A percentile compares a stretch with the other conserved stretches of the same genome.
phyloP scores from a whole-genome alignment of 2,888 invertebrate genomes.

The Ophraella communa region DNA sequence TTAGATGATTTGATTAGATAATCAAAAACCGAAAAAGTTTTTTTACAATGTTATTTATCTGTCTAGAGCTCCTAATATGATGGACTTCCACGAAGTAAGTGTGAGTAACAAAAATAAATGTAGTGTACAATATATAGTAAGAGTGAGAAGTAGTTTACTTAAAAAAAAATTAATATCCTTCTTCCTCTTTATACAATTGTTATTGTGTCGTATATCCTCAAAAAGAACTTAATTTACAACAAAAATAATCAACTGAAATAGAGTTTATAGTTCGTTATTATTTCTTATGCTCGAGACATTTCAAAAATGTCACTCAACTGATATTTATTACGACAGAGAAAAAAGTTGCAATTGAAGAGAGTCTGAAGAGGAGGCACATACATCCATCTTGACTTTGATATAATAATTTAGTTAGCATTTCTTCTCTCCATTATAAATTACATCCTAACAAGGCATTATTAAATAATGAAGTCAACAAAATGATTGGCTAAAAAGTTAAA shows the following conservation, averaged over 20 bases:
- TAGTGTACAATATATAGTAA: too few species aligned
- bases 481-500: neutral
- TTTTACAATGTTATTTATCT: too few species aligned
- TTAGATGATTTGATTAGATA: too few species aligned
- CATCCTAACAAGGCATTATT: constrained; percentile 1
- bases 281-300: constrained; percentile 15
- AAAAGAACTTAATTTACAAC: neutral
- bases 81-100: too few species aligned
- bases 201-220: neutral
- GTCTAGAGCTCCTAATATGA: too few species aligned
- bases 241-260: constrained; percentile 11
- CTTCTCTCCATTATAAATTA: constrained; percentile 20
- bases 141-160: neutral
- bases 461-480: neutral
- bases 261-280: constrained; percentile 10
- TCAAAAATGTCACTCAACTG: constrained; percentile 21
- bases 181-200: neutral
- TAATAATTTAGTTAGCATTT: constrained; percentile 26
- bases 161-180: neutral
- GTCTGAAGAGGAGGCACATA: constrained; percentile 22
- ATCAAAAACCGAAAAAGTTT: too few species aligned
- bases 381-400: constrained; percentile 24
- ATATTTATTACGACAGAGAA: constrained; percentile 15
- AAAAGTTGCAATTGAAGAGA: constrained; percentile 19
- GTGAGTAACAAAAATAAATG: too few species aligned